Evolutionary conservation across 1,140 invertebrate species (phyloP).

Genomic region (Neelides sp.): DNA sequence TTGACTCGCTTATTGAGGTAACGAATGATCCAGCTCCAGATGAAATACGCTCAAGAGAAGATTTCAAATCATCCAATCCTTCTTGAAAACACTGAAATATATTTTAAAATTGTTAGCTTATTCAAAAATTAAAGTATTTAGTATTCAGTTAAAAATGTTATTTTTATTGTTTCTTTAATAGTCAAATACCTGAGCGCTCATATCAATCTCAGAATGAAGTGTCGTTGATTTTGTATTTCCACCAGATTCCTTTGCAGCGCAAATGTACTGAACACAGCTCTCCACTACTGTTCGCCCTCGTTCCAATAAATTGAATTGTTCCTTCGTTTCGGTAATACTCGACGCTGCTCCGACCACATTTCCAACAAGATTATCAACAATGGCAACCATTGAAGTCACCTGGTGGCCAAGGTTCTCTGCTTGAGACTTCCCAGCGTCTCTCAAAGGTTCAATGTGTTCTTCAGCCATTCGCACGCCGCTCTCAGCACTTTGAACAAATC

Average conservation of each 20-base stretch:
- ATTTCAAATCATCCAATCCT: constrained; percentile 29
- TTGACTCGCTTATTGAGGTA: constrained; percentile 75
- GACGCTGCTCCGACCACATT: constrained; percentile 77
- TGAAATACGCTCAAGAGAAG: constrained; percentile 28
- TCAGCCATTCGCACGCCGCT: constrained; percentile 32
- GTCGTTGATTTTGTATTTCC: constrained; percentile 63
- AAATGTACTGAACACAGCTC: constrained; percentile 70
- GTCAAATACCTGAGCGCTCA: constrained; percentile 24
- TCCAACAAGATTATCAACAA: constrained; percentile 70
- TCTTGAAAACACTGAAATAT: constrained; percentile 29
- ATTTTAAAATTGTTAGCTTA: background rate
- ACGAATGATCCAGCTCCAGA: constrained; percentile 52
- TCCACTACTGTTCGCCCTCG: constrained; percentile 90
- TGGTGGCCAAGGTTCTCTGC: constrained; percentile 83
- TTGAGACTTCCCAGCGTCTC: constrained; percentile 71
- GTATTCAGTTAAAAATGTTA: constrained; percentile 1
- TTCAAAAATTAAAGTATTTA: too few relatives aligned
- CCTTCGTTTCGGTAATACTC: constrained; percentile 73
- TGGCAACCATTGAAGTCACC: constrained; percentile 64
- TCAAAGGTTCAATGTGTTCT: constrained; percentile 67
- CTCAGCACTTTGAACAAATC: constrained; percentile 52
- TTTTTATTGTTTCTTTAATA: background rate
- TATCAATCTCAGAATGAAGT: constrained; percentile 28
- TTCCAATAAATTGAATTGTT: constrained; percentile 77
- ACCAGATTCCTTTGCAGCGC: constrained; percentile 72